phyloP scores from a whole-genome alignment of 2,113 vertebrate species.

The Nothoprocta pentlandii region DNA sequence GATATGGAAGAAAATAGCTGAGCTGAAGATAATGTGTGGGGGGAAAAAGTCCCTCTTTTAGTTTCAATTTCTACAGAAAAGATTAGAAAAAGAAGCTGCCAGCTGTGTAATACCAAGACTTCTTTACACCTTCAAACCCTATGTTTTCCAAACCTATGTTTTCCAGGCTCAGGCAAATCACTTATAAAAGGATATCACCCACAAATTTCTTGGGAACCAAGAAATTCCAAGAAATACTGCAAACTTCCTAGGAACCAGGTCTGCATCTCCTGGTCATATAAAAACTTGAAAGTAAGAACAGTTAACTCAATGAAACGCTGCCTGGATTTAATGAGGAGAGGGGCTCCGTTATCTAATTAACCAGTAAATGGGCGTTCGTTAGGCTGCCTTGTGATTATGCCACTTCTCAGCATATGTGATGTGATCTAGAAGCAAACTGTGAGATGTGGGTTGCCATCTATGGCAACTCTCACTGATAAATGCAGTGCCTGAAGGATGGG shows the following conservation, averaged over 20 bases:
- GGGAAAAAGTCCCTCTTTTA: background rate
- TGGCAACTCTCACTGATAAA: background rate
- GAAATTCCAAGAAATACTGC: no score
- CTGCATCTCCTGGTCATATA: rapidly evolving
- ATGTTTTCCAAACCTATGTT: conserved; percentile 10
- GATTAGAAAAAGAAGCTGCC: background rate
- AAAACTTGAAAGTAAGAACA: conserved; percentile 15
- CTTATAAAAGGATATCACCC: background rate
- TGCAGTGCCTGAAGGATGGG: background rate
- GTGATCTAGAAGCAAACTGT: background rate
- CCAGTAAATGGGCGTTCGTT: background rate
- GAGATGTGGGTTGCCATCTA: background rate
- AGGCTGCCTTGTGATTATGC: background rate
- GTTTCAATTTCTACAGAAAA: background rate
- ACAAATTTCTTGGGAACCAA: background rate
- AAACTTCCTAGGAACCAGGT: background rate
- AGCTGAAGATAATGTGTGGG: background rate
- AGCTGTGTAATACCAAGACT: background rate
- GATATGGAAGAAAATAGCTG: background rate
- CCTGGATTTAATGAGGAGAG: background rate
- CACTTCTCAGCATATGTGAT: rapidly evolving
- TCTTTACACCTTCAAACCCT: background rate
- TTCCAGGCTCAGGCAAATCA: background rate
- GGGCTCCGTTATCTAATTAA: background rate
- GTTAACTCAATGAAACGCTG: background rate